Conservation (phyloP, 1,140 invertebrate species). For the Tyrophagus putrescentiae region DNA sequence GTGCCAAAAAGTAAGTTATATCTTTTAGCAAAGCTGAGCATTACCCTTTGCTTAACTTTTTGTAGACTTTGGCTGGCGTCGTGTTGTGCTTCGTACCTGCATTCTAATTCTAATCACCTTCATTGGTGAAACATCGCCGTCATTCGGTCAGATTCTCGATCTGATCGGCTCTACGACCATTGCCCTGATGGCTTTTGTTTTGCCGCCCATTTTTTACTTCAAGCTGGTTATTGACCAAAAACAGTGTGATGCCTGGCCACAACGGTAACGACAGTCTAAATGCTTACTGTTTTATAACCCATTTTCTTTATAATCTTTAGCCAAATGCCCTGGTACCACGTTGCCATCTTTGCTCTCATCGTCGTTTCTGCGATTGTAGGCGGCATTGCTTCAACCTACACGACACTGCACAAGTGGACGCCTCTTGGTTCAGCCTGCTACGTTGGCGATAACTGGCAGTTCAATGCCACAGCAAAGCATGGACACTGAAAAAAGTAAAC, state of each 20-base stretch:
- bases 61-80: constrained; percentile 59
- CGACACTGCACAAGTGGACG: constrained; percentile 35
- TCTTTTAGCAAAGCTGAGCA: background rate
- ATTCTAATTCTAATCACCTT: constrained; percentile 55
- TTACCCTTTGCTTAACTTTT: constrained; percentile 26
- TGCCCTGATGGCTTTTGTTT: constrained; percentile 61
- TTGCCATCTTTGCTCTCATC: constrained; percentile 41
- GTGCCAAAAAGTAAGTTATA: background rate
- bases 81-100: constrained; percentile 52
- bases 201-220: constrained; percentile 67
- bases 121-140: constrained; percentile 60
- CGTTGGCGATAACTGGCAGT: no score
- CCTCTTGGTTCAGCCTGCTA: constrained; percentile 3
- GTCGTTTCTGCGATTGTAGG: constrained; percentile 45
- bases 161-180: constrained; percentile 68
- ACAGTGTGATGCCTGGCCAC: no score
- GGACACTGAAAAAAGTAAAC: no score
- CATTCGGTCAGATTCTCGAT: constrained; percentile 72
- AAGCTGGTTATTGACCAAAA: constrained; percentile 33
- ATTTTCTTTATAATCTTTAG: no score
- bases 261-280: no score
- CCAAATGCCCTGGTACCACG: constrained; percentile 35
- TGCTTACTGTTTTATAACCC: no score
- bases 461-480: no score
- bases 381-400: constrained; percentile 44